Base-by-base conservation (phyloP, 1,140 invertebrate genomes). In the Acromyrmex echinatior region DNA sequence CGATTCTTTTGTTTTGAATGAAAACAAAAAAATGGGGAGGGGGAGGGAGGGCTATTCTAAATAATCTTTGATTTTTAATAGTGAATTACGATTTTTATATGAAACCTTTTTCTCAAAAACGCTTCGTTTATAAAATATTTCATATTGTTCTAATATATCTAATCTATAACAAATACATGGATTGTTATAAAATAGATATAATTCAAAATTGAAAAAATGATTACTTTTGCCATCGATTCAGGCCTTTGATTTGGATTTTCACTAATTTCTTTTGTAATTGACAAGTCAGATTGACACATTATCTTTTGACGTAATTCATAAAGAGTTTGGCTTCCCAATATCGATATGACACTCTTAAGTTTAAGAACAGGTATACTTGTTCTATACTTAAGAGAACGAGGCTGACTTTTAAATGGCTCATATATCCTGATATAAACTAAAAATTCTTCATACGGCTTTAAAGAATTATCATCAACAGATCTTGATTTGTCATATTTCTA, bases 251-350 rank as follows among this genome's bases (percentile, higher is more conserved):
- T 92, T 0, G 97, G 96, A 76, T 96, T 92, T 6, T 96, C 90
- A 90, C 97, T 97, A 4, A 97, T 95, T 87, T 98, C 97, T 31
- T 96, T 94, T 51, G 96, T 95, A 76, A 96, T 93, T 58, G 96
- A 95, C 25, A 96, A 93, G 94, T 98, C 97, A 84, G 97, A 97
- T 18, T 96, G 89, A 92, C 98, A 98, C 1, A 92, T 94, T 77
- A 98, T 97, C 86, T 96, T 96, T 90, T 98, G 97, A 21, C 97
- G 95, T 18, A 98, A 93, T 31, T 96, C 96, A 39, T 96, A 95
- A 84, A 98, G 93, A 39, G 94, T 96, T 88, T 98, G 97, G 60
- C 94, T 95, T 0, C 97, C 97, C 31, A 96, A 90, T 31, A 98
- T 94, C 16, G 96, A 91, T 65, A 97, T 95, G 84, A 97, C 96